Evolutionary conservation across 2,113 vertebrate genomes (phyloP).

Genomic region (Aldabrachelys gigantea): DNA sequence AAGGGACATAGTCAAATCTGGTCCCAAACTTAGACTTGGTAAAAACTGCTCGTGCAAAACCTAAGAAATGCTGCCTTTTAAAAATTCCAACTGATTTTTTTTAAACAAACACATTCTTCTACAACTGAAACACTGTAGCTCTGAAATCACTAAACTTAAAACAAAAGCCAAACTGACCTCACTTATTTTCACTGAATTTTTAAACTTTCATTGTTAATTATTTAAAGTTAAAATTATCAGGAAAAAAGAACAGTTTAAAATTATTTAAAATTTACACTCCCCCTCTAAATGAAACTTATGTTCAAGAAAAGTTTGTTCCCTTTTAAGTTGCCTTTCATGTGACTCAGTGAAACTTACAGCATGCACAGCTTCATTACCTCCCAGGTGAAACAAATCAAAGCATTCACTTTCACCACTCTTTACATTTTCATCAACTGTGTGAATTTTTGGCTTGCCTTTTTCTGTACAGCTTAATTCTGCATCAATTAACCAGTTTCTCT

Average conservation of each 20-base stretch:
- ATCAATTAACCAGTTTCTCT: conserved; percentile 13
- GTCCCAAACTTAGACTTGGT: not conserved
- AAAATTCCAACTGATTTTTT: not conserved
- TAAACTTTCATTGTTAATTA: not conserved
- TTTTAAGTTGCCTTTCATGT: conserved; percentile 1
- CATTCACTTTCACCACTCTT: conserved; percentile 9
- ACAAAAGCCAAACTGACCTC: not conserved
- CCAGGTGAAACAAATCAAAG: conserved; percentile 23
- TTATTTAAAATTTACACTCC: not conserved
- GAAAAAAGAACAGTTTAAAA: not conserved
- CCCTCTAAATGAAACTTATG: not conserved
- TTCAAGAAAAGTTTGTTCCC: not conserved
- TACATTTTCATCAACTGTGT: not conserved
- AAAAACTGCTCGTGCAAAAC: not conserved
- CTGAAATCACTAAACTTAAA: not conserved
- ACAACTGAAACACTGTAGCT: not conserved
- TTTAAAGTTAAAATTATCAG: not conserved
- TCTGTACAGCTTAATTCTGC: not conserved
- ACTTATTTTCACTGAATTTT: not conserved
- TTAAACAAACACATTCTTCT: not conserved
- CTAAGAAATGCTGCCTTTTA: not conserved
- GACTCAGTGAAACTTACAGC: not conserved
- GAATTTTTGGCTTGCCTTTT: not conserved
- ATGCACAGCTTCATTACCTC: not conserved
- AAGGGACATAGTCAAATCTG: not conserved